Evolutionary conservation across 2,797 vertebrate genomes (phyloP).

Genomic region (Alcedo quadribrachys): DNA sequence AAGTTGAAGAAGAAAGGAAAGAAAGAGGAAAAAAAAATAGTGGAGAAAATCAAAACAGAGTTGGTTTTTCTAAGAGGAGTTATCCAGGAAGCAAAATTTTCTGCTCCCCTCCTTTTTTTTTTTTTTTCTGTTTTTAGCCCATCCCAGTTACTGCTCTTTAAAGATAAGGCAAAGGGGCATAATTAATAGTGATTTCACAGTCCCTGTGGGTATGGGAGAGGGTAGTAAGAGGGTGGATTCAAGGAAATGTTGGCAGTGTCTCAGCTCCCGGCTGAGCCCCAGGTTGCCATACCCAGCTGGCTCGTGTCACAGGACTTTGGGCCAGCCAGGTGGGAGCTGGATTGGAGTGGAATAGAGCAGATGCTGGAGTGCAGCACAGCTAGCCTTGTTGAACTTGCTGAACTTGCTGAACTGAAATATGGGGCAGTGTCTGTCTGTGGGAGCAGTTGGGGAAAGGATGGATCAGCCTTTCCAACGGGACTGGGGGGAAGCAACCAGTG

Average conservation of each 20-base stretch:
- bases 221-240: not conserved
- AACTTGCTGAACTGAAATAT: not conserved
- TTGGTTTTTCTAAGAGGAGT: constrained; percentile 39
- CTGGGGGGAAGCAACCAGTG: not conserved
- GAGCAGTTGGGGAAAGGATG: not conserved
- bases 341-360: not conserved
- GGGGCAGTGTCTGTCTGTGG: not conserved
- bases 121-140: not conserved
- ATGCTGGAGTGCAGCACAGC: not conserved
- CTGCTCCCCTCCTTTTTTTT: not conserved
- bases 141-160: not conserved
- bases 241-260: not conserved
- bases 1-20: constrained; percentile 46
- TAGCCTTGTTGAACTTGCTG: not conserved
- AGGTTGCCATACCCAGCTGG: not conserved
- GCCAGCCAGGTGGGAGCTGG: constrained; percentile 31
- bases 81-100: constrained; percentile 13
- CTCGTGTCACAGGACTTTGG: not conserved
- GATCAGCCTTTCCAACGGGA: not conserved
- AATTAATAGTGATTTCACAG: not conserved
- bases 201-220: not conserved
- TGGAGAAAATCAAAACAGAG: constrained; percentile 52
- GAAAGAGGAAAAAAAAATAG: constrained; percentile 47
- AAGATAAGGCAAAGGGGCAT: not conserved
- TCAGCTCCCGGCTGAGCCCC: not conserved